Conservation (phyloP, 2,888 invertebrate genomes). For the Zaprionus bogoriensis region DNA sequence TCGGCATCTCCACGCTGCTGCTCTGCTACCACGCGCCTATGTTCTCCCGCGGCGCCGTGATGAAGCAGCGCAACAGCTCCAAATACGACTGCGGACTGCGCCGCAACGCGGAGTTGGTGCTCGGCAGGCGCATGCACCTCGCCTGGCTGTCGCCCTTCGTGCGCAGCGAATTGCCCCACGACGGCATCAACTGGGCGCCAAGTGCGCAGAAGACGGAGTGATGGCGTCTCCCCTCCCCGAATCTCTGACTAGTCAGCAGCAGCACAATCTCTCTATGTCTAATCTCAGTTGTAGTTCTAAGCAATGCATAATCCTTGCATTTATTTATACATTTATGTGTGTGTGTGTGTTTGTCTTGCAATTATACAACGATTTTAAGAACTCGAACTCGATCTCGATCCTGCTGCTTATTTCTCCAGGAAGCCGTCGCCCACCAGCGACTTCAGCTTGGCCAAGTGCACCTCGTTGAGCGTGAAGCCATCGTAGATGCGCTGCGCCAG, state of each 20-base stretch:
- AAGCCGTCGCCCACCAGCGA: slow-evolving; percentile 83
- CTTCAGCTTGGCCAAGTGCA: slow-evolving; percentile 83
- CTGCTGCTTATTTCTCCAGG: slow-evolving; percentile 54
- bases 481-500: slow-evolving; percentile 72
- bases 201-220: slow-evolving; percentile 41
- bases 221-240: too few species aligned
- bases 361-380: slow-evolving; percentile 35
- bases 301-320: slow-evolving; percentile 36
- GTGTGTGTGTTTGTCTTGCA: slow-evolving; percentile 46
- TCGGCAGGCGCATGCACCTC: slow-evolving; percentile 91
- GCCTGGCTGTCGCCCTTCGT: slow-evolving; percentile 92
- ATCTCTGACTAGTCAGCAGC: slow-evolving; percentile 23
- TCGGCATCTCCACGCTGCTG: slow-evolving; percentile 87
- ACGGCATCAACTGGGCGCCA: slow-evolving; percentile 87
- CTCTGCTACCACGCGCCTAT: slow-evolving; percentile 88
- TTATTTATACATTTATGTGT: slow-evolving; percentile 16
- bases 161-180: slow-evolving; percentile 88
- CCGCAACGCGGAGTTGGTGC: slow-evolving; percentile 88
- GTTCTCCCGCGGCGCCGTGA: slow-evolving; percentile 88
- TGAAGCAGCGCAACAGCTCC: slow-evolving; percentile 83
- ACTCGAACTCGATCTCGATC: too few species aligned
- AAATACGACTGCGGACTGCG: slow-evolving; percentile 89
- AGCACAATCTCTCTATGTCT: not conserved
- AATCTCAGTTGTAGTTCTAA: slow-evolving; percentile 36
- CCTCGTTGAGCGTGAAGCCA: slow-evolving; percentile 83